A percentile compares a stretch with the other conserved stretches of the same genome.
phyloP scores from a whole-genome alignment of 2,888 invertebrate genomes.

The Ecdyonurus torrentis region DNA sequence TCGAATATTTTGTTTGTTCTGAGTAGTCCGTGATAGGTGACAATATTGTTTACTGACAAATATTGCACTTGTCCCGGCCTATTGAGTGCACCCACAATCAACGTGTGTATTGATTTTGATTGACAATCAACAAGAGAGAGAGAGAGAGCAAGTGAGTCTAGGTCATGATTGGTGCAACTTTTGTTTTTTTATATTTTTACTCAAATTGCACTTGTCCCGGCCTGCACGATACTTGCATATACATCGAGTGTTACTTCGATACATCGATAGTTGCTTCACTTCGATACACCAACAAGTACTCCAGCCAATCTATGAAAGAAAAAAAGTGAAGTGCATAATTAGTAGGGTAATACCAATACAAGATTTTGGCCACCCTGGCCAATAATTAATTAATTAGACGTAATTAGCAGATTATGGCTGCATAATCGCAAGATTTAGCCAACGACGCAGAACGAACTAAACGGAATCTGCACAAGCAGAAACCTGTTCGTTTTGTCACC shows the following conservation, averaged over 20 bases:
- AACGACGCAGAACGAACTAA: too few relatives aligned
- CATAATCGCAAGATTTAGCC: too few relatives aligned
- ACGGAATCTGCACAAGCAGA: too few relatives aligned
- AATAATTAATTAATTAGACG: too few relatives aligned
- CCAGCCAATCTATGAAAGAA: not conserved
- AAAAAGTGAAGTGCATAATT: too few relatives aligned
- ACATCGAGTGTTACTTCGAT: not conserved
- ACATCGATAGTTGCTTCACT: not conserved
- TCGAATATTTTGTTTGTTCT: slow-evolving; percentile 20
- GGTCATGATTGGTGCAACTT: slow-evolving; percentile 27
- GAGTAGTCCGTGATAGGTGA: slow-evolving; percentile 29
- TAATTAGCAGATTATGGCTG: too few relatives aligned
- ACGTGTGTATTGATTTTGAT: too few relatives aligned
- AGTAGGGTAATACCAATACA: too few relatives aligned
- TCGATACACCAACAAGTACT: not conserved
- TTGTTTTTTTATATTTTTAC: slow-evolving; percentile 23
- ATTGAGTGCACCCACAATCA: slow-evolving; percentile 17
- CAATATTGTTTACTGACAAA: slow-evolving; percentile 24
- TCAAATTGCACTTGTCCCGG: slow-evolving; percentile 33
- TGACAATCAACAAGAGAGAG: not conserved
- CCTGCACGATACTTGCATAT: slow-evolving; percentile 20
- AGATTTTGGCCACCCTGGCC: too few relatives aligned
- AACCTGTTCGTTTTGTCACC: too few relatives aligned
- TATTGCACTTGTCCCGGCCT: slow-evolving; percentile 34
- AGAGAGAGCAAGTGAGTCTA: slow-evolving; percentile 14